Evolutionary conservation across 1,140 invertebrate genomes (phyloP).

Genomic region (Tachypleus tridentatus): DNA sequence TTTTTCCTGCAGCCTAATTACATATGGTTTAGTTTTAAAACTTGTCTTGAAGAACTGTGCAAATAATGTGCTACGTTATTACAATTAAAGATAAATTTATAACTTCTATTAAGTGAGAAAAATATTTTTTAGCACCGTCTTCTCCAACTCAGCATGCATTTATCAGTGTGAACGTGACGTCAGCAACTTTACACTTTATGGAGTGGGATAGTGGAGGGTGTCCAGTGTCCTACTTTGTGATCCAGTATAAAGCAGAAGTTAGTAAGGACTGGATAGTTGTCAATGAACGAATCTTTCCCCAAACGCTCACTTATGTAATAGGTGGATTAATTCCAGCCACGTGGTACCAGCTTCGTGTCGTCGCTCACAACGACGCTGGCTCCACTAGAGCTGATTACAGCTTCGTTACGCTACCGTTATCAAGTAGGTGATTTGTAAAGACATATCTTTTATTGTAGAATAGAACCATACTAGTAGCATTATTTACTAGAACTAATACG

Average conservation of each 20-base stretch:
- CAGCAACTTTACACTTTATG: slow-evolving; percentile 74
- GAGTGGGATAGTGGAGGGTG: slow-evolving; percentile 91
- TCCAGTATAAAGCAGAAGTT: slow-evolving; percentile 64
- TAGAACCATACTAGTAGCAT: too few species aligned
- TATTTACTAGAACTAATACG: too few species aligned
- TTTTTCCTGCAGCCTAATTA: too few species aligned
- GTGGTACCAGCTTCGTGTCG: slow-evolving; percentile 35
- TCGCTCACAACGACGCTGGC: slow-evolving; percentile 36
- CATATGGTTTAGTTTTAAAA: too few species aligned
- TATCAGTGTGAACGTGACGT: slow-evolving; percentile 66
- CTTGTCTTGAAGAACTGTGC: too few species aligned
- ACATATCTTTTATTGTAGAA: slow-evolving; percentile 23
- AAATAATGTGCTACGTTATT: too few species aligned
- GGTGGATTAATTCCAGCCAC: slow-evolving; percentile 33
- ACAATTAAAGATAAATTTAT: too few species aligned
- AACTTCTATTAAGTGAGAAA: too few species aligned
- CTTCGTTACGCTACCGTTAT: slow-evolving; percentile 56
- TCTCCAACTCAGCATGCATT: slow-evolving; percentile 19
- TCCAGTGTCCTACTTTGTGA: slow-evolving; percentile 88
- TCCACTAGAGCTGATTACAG: slow-evolving; percentile 43
- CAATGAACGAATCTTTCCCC: slow-evolving; percentile 22
- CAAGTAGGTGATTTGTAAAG: slow-evolving; percentile 64
- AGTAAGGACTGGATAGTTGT: slow-evolving; percentile 77
- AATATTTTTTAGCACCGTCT: slow-evolving; percentile 25
- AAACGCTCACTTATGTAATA: slow-evolving; percentile 5